These are phyloP conservation scores for Zonitis immaculata DNA, from an alignment of 2,888 invertebrate species.

Conservation along the genomic window DNA sequence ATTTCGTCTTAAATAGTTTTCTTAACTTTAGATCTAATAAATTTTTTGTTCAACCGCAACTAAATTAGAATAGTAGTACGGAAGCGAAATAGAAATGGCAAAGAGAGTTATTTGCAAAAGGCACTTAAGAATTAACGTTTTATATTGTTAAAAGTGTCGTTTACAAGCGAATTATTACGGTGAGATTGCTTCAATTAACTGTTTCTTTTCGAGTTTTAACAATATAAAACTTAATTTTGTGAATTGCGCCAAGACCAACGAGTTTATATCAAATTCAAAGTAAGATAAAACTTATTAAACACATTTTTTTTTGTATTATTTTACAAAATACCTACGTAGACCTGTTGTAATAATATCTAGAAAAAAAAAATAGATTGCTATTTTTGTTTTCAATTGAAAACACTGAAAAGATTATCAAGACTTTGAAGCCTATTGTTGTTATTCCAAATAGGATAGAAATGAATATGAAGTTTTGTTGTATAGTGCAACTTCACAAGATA, in stretches of 20 bases:
- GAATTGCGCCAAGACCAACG: neutral
- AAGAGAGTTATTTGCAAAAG: slow-evolving; percentile 9
- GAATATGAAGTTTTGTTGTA: neutral
- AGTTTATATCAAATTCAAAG: neutral
- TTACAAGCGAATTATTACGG: slow-evolving; percentile 9
- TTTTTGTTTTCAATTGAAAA: too few relatives aligned
- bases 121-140: slow-evolving; percentile 13
- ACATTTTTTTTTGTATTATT: too few relatives aligned
- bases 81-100: neutral
- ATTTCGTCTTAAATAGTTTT: slow-evolving; percentile 22
- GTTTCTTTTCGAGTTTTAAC: neutral
- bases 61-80: slow-evolving; percentile 22
- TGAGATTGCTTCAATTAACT: slow-evolving; percentile 3
- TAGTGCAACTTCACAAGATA: too few relatives aligned
- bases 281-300: too few relatives aligned
- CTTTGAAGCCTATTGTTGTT: neutral
- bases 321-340: too few relatives aligned
- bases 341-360: too few relatives aligned
- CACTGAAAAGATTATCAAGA: neutral
- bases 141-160: slow-evolving; percentile 9
- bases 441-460: neutral
- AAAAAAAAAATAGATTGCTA: too few relatives aligned
- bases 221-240: neutral
- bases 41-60: slow-evolving; percentile 25
- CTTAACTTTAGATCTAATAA: slow-evolving; percentile 27